These are phyloP conservation scores for Stegastes partitus DNA, from an alignment of 2,113 vertebrate genomes.

Conservation along the genomic window DNA sequence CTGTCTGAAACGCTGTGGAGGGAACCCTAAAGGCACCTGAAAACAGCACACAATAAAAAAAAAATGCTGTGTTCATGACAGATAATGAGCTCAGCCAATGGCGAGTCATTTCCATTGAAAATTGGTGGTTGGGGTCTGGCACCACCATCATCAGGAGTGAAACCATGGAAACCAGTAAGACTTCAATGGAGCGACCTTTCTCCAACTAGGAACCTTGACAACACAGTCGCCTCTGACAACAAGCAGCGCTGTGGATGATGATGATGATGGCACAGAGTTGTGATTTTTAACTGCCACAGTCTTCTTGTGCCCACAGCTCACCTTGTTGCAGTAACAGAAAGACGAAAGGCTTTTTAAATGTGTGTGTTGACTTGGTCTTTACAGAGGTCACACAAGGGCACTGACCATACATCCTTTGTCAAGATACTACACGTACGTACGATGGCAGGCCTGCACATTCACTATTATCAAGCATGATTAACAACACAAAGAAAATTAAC, in stretches of 20 bases:
- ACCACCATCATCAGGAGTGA: constrained; percentile 47
- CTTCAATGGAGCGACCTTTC: constrained; percentile 57
- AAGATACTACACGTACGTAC: not conserved
- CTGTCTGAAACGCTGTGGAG: not conserved
- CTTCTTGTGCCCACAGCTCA: constrained; percentile 2
- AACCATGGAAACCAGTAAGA: constrained; percentile 64
- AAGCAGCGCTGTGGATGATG: constrained; percentile 21
- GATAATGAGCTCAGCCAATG: constrained; percentile 18
- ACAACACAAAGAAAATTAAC: not conserved
- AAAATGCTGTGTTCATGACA: not conserved
- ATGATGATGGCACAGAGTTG: constrained; percentile 30
- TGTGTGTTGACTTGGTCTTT: not conserved
- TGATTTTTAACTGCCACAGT: constrained; percentile 25
- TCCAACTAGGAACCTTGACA: constrained; percentile 58
- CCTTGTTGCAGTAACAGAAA: constrained; percentile 24
- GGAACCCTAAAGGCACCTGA: not conserved
- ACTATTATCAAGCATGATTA: not conserved
- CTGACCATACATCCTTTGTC: not conserved
- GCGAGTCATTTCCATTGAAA: constrained; percentile 23
- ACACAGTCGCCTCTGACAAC: constrained; percentile 45
- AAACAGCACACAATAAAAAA: not conserved
- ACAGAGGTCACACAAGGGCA: constrained; percentile 16
- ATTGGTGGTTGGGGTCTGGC: constrained; percentile 13
- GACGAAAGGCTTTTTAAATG: not conserved
- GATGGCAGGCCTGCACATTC: not conserved